phyloP scores from a whole-genome alignment of 2,888 invertebrate species.

The Ichneumoninae sp. region DNA sequence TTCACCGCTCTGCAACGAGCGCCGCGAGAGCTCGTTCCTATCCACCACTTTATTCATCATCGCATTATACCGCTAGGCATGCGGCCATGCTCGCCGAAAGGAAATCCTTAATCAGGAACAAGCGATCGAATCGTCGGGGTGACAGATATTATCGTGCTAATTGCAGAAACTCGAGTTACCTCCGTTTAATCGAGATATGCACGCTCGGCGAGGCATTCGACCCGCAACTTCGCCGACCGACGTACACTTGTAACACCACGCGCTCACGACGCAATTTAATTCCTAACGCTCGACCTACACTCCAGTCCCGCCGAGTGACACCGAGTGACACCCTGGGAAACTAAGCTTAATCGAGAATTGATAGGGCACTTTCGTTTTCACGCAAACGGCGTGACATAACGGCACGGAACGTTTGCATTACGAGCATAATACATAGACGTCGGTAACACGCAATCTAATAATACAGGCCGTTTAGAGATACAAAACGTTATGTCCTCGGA shows the following conservation, averaged over 20 bases:
- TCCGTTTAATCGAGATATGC: slow-evolving; percentile 2
- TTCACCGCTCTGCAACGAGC: slow-evolving; percentile 12
- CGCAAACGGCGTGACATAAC: background rate
- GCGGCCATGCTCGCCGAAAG: background rate
- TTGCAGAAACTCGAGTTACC: slow-evolving; percentile 8
- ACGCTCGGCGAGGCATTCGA: background rate
- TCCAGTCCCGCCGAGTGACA: slow-evolving; percentile 13
- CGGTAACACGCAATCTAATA: slow-evolving; percentile 29
- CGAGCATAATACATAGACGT: slow-evolving; percentile 1
- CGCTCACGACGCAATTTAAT: slow-evolving; percentile 20
- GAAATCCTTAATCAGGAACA: background rate
- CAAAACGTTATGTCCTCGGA: slow-evolving; percentile 45
- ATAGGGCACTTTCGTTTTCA: slow-evolving; percentile 51
- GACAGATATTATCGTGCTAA: slow-evolving; percentile 22
- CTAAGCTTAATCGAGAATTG: slow-evolving; percentile 30
- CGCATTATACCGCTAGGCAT: background rate
- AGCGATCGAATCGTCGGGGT: background rate
- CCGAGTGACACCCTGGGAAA: slow-evolving; percentile 4
- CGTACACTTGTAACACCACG: slow-evolving; percentile 19
- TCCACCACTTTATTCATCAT: slow-evolving; percentile 8
- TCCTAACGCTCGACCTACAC: slow-evolving; percentile 19
- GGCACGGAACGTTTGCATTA: slow-evolving; percentile 14
- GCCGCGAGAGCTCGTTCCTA: slow-evolving; percentile 9
- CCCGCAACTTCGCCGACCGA: background rate
- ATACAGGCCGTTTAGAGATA: slow-evolving; percentile 43